Base-by-base conservation (phyloP, 2,113 vertebrate genomes). In the Turdus rufiventris region DNA sequence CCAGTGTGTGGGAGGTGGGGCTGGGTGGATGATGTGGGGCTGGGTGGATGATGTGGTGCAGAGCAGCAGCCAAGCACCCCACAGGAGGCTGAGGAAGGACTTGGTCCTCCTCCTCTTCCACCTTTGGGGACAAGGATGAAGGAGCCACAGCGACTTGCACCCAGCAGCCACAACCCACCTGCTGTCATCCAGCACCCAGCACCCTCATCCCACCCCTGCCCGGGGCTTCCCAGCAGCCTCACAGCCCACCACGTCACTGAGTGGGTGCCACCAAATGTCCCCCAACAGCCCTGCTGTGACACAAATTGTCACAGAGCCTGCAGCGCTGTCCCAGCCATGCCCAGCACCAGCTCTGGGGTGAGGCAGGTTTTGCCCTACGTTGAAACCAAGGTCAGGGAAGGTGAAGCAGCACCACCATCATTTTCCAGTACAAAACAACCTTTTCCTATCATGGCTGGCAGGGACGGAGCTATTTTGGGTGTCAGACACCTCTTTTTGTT, bases 181-280 rank as follows among this genome's bases (percentile, higher is more conserved):
- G 34, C 42, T 16, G 0, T 16, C 80, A 51, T 3, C 43, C 63
- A 42, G 60, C 72, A 29, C 9, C 34, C 79, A 66, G 54, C 70
- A 60, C 18, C 33, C 56, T 70, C 42, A 9, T 50, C 42, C 60
- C 45, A 13, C 18, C 50, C 61, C 11, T 1, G 13, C 2, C 1
- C 1, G 23, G 73, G 70, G 38, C 21, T 66, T 68, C 58, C 43
- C 50, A n/a, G 77, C 73, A 53, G 65, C 12, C 3, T 50, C 63
- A 17, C 8, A 61, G 54, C 76, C 61, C 72, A 7, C 10, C 17
- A 2, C 1, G 0, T 6, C 16, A 40, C 56, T 2, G 18, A 40
- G 10, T 10, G 1, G 48, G 26, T 13, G 62, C 24, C 88, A 68
- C 57, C 57, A 67, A 47, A 31, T 0, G 8, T 43, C 24, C 50